Evolutionary conservation across 2,888 invertebrate genomes (phyloP).

Genomic region (Bruchidius siliquastri): DNA sequence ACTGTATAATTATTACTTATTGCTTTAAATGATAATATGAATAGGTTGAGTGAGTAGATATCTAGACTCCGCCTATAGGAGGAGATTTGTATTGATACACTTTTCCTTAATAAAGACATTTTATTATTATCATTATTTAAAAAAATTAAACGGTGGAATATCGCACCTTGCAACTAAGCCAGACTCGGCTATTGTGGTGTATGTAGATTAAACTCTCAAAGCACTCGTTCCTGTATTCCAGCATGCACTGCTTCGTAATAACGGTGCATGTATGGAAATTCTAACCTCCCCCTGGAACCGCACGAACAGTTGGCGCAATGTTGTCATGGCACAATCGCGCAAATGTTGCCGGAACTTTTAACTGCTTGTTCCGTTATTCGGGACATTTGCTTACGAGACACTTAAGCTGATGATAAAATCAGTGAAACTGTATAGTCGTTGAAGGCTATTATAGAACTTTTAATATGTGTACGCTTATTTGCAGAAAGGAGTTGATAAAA

Average conservation of each 20-base stretch:
- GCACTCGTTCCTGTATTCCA: not conserved
- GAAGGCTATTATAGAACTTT: too few relatives aligned
- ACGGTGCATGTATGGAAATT: not conserved
- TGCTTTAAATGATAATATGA: too few relatives aligned
- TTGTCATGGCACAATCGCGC: not conserved
- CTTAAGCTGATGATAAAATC: not conserved
- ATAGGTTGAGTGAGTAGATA: too few relatives aligned
- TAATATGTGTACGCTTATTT: too few relatives aligned
- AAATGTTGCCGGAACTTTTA: not conserved
- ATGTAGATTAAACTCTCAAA: not conserved
- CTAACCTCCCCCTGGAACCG: not conserved
- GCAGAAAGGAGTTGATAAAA: too few relatives aligned
- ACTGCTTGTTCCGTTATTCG: not conserved
- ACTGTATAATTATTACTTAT: too few relatives aligned
- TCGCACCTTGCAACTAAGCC: not conserved
- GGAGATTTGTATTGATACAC: too few relatives aligned
- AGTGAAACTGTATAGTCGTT: too few relatives aligned
- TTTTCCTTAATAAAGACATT: too few relatives aligned
- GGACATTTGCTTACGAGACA: not conserved
- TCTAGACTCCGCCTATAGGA: too few relatives aligned
- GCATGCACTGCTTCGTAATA: not conserved
- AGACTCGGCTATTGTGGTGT: not conserved
- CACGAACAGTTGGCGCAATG: not conserved
- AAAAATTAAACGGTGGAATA: not conserved
- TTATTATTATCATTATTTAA: too few relatives aligned